Percentiles rank a stretch among this genome's conserved stretches.
Conservation (phyloP, 2,113 vertebrate species). For the Cromileptes altivelis region DNA sequence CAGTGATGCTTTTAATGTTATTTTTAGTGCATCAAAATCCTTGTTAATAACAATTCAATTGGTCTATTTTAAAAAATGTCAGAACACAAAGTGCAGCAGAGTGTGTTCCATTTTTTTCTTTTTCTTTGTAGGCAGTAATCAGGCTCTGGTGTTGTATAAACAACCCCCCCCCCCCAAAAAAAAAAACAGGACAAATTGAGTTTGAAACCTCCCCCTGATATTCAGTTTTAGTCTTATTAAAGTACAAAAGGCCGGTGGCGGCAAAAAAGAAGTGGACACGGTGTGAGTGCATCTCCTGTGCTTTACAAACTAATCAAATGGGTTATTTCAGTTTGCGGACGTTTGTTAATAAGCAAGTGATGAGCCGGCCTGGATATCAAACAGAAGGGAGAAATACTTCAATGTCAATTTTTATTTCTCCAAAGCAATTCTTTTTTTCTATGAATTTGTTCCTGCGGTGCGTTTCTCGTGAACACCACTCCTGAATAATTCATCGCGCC, state of each 20-base stretch:
- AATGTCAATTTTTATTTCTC: conserved; percentile 54
- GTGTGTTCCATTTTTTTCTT: background rate
- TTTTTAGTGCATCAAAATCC: conserved; percentile 53
- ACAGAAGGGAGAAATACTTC: conserved; percentile 47
- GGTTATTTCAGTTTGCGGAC: conserved; percentile 49
- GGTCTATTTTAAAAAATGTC: conserved; percentile 50
- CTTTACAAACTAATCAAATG: conserved; percentile 53
- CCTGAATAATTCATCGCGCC: conserved; percentile 81
- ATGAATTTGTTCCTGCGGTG: conserved; percentile 68
- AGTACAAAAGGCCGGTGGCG: conserved; percentile 19
- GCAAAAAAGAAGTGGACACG: conserved; percentile 34
- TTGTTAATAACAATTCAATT: conserved; percentile 42
- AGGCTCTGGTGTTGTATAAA: conserved; percentile 36
- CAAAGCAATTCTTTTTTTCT: conserved; percentile 67
- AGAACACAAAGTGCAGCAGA: conserved; percentile 32
- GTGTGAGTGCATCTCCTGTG: conserved; percentile 17
- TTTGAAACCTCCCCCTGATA: conserved; percentile 31
- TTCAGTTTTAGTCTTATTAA: conserved; percentile 28
- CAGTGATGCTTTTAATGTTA: conserved; percentile 35
- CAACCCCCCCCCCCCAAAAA: background rate
- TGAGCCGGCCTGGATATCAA: conserved; percentile 63
- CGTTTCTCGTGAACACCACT: conserved; percentile 59
- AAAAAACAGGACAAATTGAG: conserved; percentile 41
- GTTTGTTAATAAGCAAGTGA: conserved; percentile 64
- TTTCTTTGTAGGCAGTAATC: conserved; percentile 26